Base-by-base conservation (phyloP, 2,888 invertebrate genomes). In the Lasioglossum pauxillum region DNA sequence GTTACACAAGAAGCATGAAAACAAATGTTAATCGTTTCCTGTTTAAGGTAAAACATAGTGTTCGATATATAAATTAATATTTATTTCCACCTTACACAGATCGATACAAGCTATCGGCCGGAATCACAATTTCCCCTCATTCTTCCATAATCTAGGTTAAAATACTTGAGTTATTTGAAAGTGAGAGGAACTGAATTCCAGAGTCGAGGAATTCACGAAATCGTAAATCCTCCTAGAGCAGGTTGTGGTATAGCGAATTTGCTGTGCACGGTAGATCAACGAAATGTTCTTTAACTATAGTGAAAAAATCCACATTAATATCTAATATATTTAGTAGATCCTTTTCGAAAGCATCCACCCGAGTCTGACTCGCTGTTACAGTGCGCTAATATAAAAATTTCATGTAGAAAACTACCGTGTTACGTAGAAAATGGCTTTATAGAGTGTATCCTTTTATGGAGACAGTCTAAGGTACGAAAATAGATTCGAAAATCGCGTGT, bases 111-210 rank as follows among this genome's bases (percentile, higher is more conserved):
- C 8, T 14, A 75, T 57, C 19, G 23, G 38, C 35, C 31, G 76
- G 44, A 76, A 44, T 27, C 31, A 31, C 64, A 4, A 19, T 38
- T 78, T 49, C 12, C 35, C 41, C 57, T 27, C 60, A 44, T 31
- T n/a, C 35, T 38, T n/a, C 38, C 38, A 41, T 23, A 41, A 76
- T 41, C 69, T 69, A 38, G 69, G 41, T 60, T 76, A 44, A 44
- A 76, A 64, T 64, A 76, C 27, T 64, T 76, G 76, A 76, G 64
- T 41, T 44, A 44, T 75, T 76, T 64, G 76, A 76, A 76, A 78
- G 72, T 57, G 53, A 78, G 57, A 53, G 71, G 53, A 72, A 53
- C 41, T 72, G 41, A 72, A 78, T 71, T 78, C 71, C 78, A 57
- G 41, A 57, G 41, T 38, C 38, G 19, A 19, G 14, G 31, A 78